These are phyloP conservation scores for Tineola bisselliella DNA, from an alignment of 2,888 invertebrate genomes.

Conservation along the genomic window DNA sequence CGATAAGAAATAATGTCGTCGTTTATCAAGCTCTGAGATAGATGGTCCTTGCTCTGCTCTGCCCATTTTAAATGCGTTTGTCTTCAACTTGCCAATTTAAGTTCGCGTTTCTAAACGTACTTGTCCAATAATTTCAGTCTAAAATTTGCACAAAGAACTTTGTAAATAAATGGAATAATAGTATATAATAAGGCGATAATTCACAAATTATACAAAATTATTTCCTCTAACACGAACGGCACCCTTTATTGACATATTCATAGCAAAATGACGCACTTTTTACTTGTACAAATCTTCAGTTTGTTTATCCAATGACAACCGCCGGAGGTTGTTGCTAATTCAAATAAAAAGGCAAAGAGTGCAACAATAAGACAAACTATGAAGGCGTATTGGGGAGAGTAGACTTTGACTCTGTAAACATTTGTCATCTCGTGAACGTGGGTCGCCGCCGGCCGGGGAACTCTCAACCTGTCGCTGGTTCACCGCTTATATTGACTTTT, in stretches of 20 bases:
- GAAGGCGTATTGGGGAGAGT: not conserved
- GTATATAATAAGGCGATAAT: too few species aligned
- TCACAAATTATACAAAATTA: too few species aligned
- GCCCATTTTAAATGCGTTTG: conserved; percentile 68
- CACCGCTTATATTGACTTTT: not conserved
- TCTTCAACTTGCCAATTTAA: conserved; percentile 64
- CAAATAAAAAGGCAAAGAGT: conserved; percentile 12
- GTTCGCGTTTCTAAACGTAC: conserved; percentile 53
- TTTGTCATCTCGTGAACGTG: conserved; percentile 31
- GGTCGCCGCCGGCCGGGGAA: not conserved
- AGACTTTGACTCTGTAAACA: conserved; percentile 39
- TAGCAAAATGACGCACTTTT: not conserved
- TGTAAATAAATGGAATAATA: too few species aligned
- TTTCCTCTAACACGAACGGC: too few species aligned
- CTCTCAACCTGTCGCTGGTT: conserved; percentile 1
- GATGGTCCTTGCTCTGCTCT: conserved; percentile 63
- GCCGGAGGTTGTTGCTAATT: conserved; percentile 5
- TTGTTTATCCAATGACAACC: not conserved
- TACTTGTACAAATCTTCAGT: not conserved
- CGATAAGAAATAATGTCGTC: conserved; percentile 69
- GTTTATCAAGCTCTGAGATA: conserved; percentile 65
- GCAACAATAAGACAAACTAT: conserved; percentile 11
- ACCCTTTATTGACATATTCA: conserved; percentile 4
- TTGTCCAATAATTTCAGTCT: conserved; percentile 13
- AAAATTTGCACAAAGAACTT: too few species aligned